Evolutionary conservation across 2,888 invertebrate species (phyloP).

Genomic region (Trachelus stipa): DNA sequence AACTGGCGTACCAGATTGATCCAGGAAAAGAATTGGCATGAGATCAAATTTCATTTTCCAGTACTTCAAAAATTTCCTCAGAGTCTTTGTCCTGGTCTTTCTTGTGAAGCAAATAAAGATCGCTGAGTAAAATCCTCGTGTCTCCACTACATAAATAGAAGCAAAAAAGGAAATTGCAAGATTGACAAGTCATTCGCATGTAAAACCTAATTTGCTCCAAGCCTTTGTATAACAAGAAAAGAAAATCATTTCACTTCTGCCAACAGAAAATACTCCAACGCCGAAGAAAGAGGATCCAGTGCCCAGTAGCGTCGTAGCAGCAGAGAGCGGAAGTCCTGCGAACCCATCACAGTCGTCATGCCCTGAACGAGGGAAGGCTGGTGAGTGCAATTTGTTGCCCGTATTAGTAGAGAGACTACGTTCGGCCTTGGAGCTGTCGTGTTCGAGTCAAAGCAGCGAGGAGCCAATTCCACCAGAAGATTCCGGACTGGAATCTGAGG

Average conservation of each 20-base stretch:
- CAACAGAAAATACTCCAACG: conserved; percentile 33
- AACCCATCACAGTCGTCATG: neutral
- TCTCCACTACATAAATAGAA: neutral
- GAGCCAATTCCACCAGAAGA: conserved; percentile 69
- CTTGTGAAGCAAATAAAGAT: neutral
- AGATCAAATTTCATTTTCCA: neutral
- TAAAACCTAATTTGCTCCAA: conserved; percentile 20
- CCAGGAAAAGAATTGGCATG: neutral
- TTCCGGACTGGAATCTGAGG: conserved; percentile 78
- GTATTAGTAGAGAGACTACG: conserved; percentile 67
- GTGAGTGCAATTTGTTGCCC: conserved; percentile 66
- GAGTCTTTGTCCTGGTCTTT: neutral
- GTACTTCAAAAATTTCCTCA: neutral
- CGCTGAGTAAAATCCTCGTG: neutral
- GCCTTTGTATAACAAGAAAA: conserved; percentile 49
- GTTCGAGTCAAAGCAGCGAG: conserved; percentile 37
- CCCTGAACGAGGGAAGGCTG: conserved; percentile 28
- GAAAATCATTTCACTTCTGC: conserved; percentile 21
- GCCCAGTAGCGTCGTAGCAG: conserved; percentile 26
- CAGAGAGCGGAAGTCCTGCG: conserved; percentile 4
- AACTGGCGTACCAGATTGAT: neutral
- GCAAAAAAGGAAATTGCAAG: neutral
- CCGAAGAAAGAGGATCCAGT: conserved; percentile 35
- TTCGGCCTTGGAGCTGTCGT: conserved; percentile 61
- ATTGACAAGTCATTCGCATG: neutral